Evolutionary conservation across 1,140 invertebrate genomes (phyloP), one percentile per base, ranked within the genome.

Genomic region (Caerostris darwini): DNA sequence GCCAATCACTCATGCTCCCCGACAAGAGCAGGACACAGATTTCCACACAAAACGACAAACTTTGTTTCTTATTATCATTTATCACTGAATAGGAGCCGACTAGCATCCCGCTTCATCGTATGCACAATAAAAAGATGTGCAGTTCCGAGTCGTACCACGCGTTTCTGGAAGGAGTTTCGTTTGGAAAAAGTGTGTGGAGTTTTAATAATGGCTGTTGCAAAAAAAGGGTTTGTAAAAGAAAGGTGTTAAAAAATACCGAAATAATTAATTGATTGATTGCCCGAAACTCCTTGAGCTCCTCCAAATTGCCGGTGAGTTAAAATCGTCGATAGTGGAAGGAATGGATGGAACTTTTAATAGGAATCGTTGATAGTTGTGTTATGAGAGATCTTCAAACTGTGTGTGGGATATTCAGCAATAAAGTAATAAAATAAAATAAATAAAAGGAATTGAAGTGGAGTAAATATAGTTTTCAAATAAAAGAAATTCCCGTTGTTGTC

Each of bases 21-120:
- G 88, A 90, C 88, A 90, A 90, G 88, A 87, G 57, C 85, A 87
- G 57, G 85, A 87, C 85, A 87, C 58, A 87, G 85, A 87, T 87
- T 87, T 87, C 85, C 85, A 87, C 34, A 77, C 85, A 58, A 87
- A 87, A 87, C 85, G 85, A 90, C 88, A 90, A 90, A 90, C 88
- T 90, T 90, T 90, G 88, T 90, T 90, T 90, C 88, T 90, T 90
- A 71, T 71, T 71, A 90, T 71, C 88, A 90, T 90, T 90, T 90
- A 90, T 90, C 64, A 90, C 67, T 34, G 87, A 57, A 85, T 77
- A 85, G 57, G 58, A 85, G 83, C 83, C 12, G 71, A 77, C 10
- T 77, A 54, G 83, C 83, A 85, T 77, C 53, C 71, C 71, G 71
- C 34, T 5, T 5, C 34, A 12, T 34, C 19, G 34, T 10, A 77